Conservation (phyloP, 2,888 invertebrate species). For the Clivina fossor region DNA sequence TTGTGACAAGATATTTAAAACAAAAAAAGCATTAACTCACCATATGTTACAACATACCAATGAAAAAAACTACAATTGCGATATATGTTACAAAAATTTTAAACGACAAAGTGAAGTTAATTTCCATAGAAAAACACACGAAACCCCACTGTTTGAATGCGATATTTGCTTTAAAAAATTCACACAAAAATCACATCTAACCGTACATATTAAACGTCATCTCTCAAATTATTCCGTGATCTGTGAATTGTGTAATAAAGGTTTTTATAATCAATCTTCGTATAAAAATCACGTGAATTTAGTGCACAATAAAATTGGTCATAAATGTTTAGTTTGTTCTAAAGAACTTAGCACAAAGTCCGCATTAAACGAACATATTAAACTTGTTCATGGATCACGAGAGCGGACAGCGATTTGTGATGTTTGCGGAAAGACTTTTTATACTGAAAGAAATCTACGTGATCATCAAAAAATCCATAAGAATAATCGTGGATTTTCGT, state of each 20-base stretch:
- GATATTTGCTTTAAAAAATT: constrained; percentile 63
- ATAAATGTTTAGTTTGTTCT: constrained; percentile 46
- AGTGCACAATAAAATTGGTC: constrained; percentile 44
- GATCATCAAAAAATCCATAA: constrained; percentile 47
- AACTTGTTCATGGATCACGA: constrained; percentile 41
- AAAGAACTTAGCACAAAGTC: constrained; percentile 43
- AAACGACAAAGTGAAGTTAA: constrained; percentile 48
- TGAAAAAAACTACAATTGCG: constrained; percentile 39
- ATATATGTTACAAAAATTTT: constrained; percentile 49
- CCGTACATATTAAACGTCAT: constrained; percentile 61
- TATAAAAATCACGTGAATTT: constrained; percentile 45
- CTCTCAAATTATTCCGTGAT: constrained; percentile 50
- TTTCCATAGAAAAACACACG: constrained; percentile 58
- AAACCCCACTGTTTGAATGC: constrained; percentile 60
- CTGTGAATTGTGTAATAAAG: constrained; percentile 48
- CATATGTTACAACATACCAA: background rate
- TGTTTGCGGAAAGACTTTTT: constrained; percentile 53
- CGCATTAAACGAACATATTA: constrained; percentile 45
- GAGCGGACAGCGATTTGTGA: constrained; percentile 49
- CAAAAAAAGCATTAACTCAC: background rate
- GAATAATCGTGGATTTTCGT: constrained; percentile 43
- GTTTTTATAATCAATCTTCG: constrained; percentile 46
- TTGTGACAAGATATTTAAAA: too few relatives aligned
- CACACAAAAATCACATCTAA: constrained; percentile 62
- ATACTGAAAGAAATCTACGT: constrained; percentile 48